These are phyloP conservation scores for Aegotheles bennettii DNA, from an alignment of 2,113 vertebrate genomes.

Conservation along the genomic window DNA sequence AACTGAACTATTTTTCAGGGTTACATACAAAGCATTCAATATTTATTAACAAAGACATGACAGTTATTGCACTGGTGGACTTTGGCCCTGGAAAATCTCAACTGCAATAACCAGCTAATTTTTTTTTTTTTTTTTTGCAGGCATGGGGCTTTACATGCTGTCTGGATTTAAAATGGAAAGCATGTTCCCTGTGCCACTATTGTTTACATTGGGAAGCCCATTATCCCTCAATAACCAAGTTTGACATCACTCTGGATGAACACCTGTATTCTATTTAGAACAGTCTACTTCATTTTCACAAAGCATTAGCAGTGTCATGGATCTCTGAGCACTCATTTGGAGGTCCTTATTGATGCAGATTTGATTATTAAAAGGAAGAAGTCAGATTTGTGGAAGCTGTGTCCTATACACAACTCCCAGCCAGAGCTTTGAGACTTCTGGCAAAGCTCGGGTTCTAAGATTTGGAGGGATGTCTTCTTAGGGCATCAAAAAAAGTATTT, in stretches of 20 bases:
- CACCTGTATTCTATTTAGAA: constrained; percentile 44
- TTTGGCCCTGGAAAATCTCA: background rate
- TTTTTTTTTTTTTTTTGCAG: constrained; percentile 12
- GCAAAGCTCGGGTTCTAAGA: background rate
- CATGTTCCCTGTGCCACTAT: background rate
- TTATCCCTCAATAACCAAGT: background rate
- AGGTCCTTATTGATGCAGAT: background rate
- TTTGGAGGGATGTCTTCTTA: background rate
- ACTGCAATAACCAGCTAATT: background rate
- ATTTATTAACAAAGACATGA: constrained; percentile 4
- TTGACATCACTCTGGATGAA: constrained; percentile 34
- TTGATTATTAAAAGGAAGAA: background rate
- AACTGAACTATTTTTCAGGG: background rate
- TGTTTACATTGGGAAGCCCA: background rate
- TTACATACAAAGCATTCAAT: background rate
- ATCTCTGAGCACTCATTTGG: background rate
- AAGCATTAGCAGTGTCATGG: constrained; percentile 14
- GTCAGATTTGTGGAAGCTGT: background rate
- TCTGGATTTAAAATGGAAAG: background rate
- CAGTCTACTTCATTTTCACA: constrained; percentile 41
- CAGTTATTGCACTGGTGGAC: background rate
- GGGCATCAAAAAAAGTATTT: background rate
- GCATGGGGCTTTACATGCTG: background rate
- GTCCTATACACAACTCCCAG: background rate
- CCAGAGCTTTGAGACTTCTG: background rate